Evolutionary conservation across 2,797 vertebrate species (phyloP), one percentile per base, ranked within the genome.

Genomic region (Otus scops): DNA sequence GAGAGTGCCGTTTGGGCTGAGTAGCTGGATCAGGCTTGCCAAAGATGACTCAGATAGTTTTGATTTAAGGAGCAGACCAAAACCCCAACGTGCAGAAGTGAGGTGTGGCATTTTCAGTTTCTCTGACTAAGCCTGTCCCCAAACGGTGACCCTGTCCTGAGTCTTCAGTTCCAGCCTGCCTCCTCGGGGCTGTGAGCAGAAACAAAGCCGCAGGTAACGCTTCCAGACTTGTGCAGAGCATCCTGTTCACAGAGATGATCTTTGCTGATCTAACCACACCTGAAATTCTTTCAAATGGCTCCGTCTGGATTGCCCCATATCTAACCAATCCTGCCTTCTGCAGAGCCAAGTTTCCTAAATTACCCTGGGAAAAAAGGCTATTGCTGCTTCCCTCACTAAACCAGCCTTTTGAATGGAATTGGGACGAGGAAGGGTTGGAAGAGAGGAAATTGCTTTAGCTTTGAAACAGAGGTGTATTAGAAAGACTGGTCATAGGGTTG

Each of bases 11-110:
- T 69, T 87, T 38, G 68, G 81, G 70, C 92, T 81, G 50, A 87
- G 78, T 13, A 17, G 78, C 75, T 87, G 79, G 75, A 69, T 30
- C 6, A 18, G 81, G 57, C 75, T 89, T 91, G 91, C 85, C 76
- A 75, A 16, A 43, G n/a, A 24, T 96, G 95, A 93, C 91, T 97
- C 91, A 83, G 88, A 38, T 36, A 26, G 45, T 76, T 93, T 51
- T 79, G 59, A 27, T 20, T 57, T 13, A 22, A 79, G 80, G 59
- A 91, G 43, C 7, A 74, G 60, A 61, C 30, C 83, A 69, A 53
- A 94, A 63, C 24, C 53, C 28, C 53, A 15, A 13, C 0, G 36
- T 68, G 70, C 61, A 53, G 79, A 38, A 88, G 50, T 11, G 6
- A 48, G 71, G 56, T 15, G 84, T 59, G 75, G 79, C 38, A 4